Percentiles rank a stretch among this genome's conserved stretches.
Evolutionary conservation across 2,797 vertebrate genomes (phyloP).

Genomic region (Aeoliscus strigatus): DNA sequence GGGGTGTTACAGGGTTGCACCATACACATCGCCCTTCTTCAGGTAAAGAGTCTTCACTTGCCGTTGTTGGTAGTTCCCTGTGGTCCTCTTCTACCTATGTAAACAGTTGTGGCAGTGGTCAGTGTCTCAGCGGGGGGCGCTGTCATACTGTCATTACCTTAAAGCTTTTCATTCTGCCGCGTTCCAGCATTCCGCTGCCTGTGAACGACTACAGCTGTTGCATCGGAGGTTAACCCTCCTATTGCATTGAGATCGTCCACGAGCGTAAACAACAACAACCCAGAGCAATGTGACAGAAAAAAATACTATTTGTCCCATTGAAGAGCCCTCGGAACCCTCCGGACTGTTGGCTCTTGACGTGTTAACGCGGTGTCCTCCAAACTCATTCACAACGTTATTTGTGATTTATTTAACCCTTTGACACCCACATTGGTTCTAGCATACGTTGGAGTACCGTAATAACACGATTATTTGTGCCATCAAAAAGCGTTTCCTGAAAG

Average conservation of each 20-base stretch:
- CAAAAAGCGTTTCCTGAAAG: too few relatives aligned
- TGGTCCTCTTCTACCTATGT: slow-evolving; percentile 45
- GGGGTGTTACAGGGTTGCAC: too few relatives aligned
- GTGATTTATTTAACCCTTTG: slow-evolving; percentile 11
- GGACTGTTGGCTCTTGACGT: slow-evolving; percentile 9
- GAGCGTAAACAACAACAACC: slow-evolving; percentile 11
- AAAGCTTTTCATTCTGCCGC: slow-evolving; percentile 33
- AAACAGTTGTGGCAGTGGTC: slow-evolving; percentile 50
- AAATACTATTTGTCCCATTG: slow-evolving; percentile 7
- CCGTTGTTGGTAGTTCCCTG: too few relatives aligned
- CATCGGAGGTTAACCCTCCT: slow-evolving; percentile 5
- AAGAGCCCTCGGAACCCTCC: slow-evolving; percentile 19
- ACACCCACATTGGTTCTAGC: too few relatives aligned
- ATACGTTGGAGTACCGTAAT: too few relatives aligned
- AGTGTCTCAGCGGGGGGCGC: slow-evolving; percentile 38
- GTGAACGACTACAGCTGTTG: slow-evolving; percentile 20
- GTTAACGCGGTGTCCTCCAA: slow-evolving; percentile 12
- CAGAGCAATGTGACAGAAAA: slow-evolving; percentile 10
- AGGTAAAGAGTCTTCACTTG: too few relatives aligned
- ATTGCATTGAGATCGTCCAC: slow-evolving; percentile 10
- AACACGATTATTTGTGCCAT: too few relatives aligned
- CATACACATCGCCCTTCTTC: too few relatives aligned
- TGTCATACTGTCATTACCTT: slow-evolving; percentile 18
- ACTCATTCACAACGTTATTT: slow-evolving; percentile 5
- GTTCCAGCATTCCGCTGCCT: slow-evolving; percentile 21